Evolutionary conservation across 1,140 invertebrate genomes (phyloP).

Genomic region (Eriocheir sinensis): DNA sequence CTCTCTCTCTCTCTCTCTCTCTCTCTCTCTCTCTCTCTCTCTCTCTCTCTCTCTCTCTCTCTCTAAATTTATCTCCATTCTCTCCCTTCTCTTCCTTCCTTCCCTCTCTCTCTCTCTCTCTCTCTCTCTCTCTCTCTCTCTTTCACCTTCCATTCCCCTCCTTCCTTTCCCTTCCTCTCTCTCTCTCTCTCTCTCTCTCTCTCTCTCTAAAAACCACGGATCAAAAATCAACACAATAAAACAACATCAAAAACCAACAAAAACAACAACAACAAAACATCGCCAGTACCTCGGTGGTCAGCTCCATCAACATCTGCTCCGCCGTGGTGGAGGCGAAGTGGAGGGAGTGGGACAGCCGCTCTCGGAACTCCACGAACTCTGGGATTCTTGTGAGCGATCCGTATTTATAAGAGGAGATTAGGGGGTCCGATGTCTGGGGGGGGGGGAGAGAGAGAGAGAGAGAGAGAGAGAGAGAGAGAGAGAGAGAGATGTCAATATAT

Average conservation of each 20-base stretch:
- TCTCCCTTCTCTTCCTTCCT: too few relatives aligned
- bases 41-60: neutral
- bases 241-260: neutral
- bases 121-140: too few relatives aligned
- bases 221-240: neutral
- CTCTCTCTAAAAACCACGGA: too few relatives aligned
- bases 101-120: too few relatives aligned
- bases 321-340: slow-evolving; percentile 89
- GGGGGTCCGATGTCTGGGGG: slow-evolving; percentile 92
- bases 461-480: slow-evolving; percentile 12
- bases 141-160: too few relatives aligned
- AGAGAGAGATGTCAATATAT: slow-evolving; percentile 1
- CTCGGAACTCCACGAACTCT: slow-evolving; percentile 93
- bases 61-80: too few relatives aligned
- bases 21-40: too few relatives aligned
- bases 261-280: slow-evolving; percentile 66
- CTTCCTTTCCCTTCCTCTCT: too few relatives aligned
- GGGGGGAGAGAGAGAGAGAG: slow-evolving; percentile 64
- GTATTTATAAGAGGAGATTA: slow-evolving; percentile 95
- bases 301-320: slow-evolving; percentile 90
- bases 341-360: slow-evolving; percentile 90
- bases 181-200: too few relatives aligned
- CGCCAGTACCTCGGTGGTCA: slow-evolving; percentile 84
- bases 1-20: too few relatives aligned
- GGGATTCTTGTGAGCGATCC: slow-evolving; percentile 96